Evolutionary conservation across 2,113 vertebrate genomes (phyloP).

Genomic region (Catharus minimus): DNA sequence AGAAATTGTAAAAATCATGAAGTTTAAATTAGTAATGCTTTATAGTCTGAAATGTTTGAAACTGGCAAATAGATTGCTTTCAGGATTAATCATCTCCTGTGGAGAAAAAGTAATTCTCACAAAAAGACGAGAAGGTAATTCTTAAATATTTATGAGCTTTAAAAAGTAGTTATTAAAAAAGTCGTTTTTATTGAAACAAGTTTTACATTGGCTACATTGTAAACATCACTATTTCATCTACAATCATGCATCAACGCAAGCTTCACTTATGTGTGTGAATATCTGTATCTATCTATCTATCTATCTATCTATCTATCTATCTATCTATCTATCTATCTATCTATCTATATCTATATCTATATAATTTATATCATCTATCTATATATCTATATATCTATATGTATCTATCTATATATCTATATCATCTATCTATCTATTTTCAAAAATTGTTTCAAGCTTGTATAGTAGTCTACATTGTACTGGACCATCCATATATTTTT

Average conservation of each 20-base stretch:
- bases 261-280: not conserved
- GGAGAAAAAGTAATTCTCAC: not conserved
- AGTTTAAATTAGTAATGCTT: not conserved
- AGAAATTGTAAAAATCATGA: not conserved
- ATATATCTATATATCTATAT: no score
- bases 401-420: no score
- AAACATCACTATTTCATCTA: not conserved
- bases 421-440: not conserved
- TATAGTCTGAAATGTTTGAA: not conserved
- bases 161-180: not conserved
- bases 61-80: not conserved
- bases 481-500: not conserved
- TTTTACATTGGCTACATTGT: not conserved
- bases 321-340: no score
- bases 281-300: no score
- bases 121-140: not conserved
- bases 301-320: no score
- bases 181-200: not conserved
- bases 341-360: no score
- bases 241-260: not conserved
- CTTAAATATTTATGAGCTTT: not conserved
- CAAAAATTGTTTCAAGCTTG: not conserved
- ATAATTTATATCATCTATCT: no score
- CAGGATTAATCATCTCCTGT: not conserved
- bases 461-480: not conserved